Percentiles rank a stretch among this genome's conserved stretches.
phyloP scores from a whole-genome alignment of 2,113 vertebrate species.

The Zosterops japonicus region DNA sequence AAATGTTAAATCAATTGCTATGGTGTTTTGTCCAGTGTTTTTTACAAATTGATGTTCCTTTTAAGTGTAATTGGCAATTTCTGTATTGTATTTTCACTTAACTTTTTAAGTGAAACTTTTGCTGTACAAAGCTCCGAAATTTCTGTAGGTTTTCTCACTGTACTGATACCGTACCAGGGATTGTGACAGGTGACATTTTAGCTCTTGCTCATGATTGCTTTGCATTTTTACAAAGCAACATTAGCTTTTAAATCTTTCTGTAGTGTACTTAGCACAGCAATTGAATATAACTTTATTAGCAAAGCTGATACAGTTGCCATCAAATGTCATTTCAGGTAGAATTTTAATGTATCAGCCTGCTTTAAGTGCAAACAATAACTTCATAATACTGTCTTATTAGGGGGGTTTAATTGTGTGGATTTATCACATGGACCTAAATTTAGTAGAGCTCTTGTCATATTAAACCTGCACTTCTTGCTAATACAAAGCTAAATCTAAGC shows the following conservation, averaged over 20 bases:
- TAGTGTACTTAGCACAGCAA: not conserved
- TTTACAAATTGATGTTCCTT: not conserved
- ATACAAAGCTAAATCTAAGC: not conserved
- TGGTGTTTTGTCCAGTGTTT: not conserved
- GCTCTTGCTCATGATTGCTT: not conserved
- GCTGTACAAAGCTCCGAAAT: not conserved
- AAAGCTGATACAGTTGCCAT: not conserved
- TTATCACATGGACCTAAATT: accelerated
- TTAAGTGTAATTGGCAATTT: not conserved
- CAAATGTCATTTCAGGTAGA: not conserved
- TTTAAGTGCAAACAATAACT: not conserved
- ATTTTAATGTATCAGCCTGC: not conserved
- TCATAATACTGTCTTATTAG: not conserved
- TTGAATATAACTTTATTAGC: not conserved
- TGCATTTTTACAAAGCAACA: not conserved
- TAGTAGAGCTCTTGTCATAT: not conserved
- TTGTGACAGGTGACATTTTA: not conserved
- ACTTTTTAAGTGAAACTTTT: not conserved
- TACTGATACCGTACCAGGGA: not conserved
- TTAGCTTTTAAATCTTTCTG: not conserved
- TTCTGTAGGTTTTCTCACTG: not conserved
- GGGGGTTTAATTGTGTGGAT: not conserved
- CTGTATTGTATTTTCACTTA: not conserved
- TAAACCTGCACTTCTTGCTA: not conserved
- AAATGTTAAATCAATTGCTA: not conserved